Conservation (phyloP, 2,888 invertebrate genomes). For the Neoascia interrupta region DNA sequence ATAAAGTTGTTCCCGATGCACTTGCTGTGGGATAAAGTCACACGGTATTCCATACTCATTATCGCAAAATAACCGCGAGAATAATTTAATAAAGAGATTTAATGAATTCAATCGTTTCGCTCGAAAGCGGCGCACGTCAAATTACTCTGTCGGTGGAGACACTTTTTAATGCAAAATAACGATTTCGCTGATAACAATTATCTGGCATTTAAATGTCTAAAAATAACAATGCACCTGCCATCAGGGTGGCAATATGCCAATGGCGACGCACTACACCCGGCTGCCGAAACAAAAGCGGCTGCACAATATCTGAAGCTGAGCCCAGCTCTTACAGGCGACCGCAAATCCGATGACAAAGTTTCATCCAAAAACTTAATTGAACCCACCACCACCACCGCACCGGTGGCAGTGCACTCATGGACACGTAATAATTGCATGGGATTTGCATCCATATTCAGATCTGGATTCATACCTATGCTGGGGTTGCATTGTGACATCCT, state of each 20-base stretch:
- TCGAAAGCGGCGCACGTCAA: slow-evolving; percentile 30
- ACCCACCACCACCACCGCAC: too few species aligned
- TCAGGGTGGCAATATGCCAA: not conserved
- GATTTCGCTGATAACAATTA: slow-evolving; percentile 54
- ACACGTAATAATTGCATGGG: slow-evolving; percentile 62
- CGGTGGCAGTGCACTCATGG: slow-evolving; percentile 44
- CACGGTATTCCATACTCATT: slow-evolving; percentile 33
- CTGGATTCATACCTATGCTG: not conserved
- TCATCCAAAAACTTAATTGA: slow-evolving; percentile 58
- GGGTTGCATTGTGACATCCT: slow-evolving; percentile 56
- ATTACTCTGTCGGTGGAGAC: slow-evolving; percentile 23
- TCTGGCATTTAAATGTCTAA: slow-evolving; percentile 54
- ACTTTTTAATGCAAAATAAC: slow-evolving; percentile 25
- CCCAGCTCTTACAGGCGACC: slow-evolving; percentile 27
- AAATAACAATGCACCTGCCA: too few species aligned
- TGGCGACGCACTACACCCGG: too few species aligned
- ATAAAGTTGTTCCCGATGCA: slow-evolving; percentile 23
- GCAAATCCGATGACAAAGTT: slow-evolving; percentile 33
- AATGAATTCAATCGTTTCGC: slow-evolving; percentile 51
- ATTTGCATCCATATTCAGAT: slow-evolving; percentile 35
- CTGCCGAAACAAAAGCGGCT: too few species aligned
- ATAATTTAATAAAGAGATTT: slow-evolving; percentile 56
- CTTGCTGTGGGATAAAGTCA: not conserved
- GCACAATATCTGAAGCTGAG: slow-evolving; percentile 15
- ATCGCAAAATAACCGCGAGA: slow-evolving; percentile 30